phyloP scores from a whole-genome alignment of 1,140 invertebrate genomes.

The Choristoneura fumiferana region DNA sequence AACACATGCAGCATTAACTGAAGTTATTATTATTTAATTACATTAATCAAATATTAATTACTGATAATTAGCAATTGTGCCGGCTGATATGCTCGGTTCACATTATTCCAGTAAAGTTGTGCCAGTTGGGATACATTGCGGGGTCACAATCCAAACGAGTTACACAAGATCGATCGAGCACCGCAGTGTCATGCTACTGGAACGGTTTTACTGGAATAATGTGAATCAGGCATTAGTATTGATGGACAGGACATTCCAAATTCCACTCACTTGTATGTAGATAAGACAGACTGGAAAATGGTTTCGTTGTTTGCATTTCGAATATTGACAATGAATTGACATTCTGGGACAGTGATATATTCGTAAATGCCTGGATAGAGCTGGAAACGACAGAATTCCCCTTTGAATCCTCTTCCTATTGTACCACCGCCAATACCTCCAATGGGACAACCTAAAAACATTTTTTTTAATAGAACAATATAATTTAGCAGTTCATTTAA shows the following conservation, averaged over 20 bases:
- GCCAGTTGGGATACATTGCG: too few species aligned
- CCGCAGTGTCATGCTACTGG: too few species aligned
- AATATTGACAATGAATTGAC: conserved; percentile 92
- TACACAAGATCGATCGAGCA: too few species aligned
- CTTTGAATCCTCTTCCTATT: conserved; percentile 93
- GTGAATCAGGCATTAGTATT: too few species aligned
- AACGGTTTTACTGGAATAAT: too few species aligned
- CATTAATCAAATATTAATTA: conserved; percentile 9
- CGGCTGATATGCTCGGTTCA: too few species aligned
- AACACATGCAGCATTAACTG: too few species aligned
- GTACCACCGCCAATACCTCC: conserved; percentile 94
- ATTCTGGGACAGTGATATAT: conserved; percentile 88
- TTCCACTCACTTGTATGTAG: conserved; percentile 81
- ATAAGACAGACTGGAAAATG: conserved; percentile 93
- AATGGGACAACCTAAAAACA: conserved; percentile 87
- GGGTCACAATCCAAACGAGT: too few species aligned
- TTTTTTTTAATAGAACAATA: conserved; percentile 24
- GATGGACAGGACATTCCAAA: not conserved
- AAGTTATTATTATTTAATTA: too few species aligned
- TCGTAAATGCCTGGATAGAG: conserved; percentile 92
- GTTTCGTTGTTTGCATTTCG: conserved; percentile 84
- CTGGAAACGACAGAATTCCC: conserved; percentile 96
- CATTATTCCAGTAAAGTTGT: too few species aligned
- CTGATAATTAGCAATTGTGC: not conserved
- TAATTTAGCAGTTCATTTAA: too few species aligned